Evolutionary conservation across 2,113 vertebrate genomes (phyloP).

Genomic region (Neogobius melanostomus): DNA sequence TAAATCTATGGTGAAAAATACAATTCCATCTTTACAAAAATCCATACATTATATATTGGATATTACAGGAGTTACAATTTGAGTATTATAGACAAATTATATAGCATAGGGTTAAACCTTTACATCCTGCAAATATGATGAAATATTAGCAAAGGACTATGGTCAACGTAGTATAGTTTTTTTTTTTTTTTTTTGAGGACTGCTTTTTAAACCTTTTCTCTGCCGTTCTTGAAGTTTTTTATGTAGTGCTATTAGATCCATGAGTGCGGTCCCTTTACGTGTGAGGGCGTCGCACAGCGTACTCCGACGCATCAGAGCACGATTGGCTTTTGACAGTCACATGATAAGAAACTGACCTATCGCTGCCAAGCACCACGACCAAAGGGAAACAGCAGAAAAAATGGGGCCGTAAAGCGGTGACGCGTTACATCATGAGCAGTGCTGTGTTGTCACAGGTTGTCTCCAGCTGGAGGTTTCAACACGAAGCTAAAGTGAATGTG

Average conservation of each 20-base stretch:
- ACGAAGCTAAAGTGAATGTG: conserved; percentile 44
- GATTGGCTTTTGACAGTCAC: conserved; percentile 38
- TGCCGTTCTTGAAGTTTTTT: background rate
- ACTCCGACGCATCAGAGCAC: conserved; percentile 9
- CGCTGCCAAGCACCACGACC: conserved; percentile 22
- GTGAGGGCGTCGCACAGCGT: conserved; percentile 36
- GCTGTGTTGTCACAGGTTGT: conserved; percentile 70
- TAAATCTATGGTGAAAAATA: too few species aligned
- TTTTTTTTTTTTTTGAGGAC: background rate
- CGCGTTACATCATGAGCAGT: conserved; percentile 58
- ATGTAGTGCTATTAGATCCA: too few species aligned
- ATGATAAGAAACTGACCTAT: conserved; percentile 52
- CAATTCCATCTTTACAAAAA: too few species aligned
- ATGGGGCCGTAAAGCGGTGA: conserved; percentile 50
- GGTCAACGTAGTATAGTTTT: too few species aligned
- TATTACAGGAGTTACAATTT: too few species aligned
- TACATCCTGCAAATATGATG: background rate
- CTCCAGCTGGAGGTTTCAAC: conserved; percentile 64
- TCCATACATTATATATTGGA: too few species aligned
- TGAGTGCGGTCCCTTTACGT: conserved; percentile 12
- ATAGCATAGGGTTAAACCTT: background rate
- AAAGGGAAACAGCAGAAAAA: background rate
- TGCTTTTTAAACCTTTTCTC: background rate
- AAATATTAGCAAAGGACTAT: too few species aligned
- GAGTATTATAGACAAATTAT: background rate